These are phyloP conservation scores for Mactra quadrangularis DNA, from an alignment of 1,140 invertebrate species.

Conservation along the genomic window DNA sequence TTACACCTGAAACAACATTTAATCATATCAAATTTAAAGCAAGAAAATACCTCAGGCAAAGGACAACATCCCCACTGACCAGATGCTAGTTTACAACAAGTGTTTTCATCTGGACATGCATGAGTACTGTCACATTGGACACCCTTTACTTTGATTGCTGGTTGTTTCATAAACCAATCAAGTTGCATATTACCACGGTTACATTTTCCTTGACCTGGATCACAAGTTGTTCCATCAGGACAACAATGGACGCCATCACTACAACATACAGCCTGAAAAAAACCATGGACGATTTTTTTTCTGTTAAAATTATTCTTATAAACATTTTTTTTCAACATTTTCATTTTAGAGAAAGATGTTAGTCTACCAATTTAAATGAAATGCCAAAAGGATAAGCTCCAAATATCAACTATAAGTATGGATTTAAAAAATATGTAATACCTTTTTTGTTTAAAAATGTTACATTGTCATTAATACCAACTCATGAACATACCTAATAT, in stretches of 20 bases:
- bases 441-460: too few relatives aligned
- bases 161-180: slow-evolving; percentile 60
- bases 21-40: too few relatives aligned
- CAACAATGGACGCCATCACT: slow-evolving; percentile 70
- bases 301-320: too few relatives aligned
- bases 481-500: too few relatives aligned
- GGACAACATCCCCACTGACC: slow-evolving; percentile 80
- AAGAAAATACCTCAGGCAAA: slow-evolving; percentile 62
- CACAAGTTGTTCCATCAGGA: slow-evolving; percentile 66
- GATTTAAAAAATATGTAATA: too few relatives aligned
- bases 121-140: slow-evolving; percentile 28
- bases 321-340: too few relatives aligned
- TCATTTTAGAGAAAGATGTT: too few relatives aligned
- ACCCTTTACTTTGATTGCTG: slow-evolving; percentile 28
- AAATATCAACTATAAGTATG: too few relatives aligned
- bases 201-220: slow-evolving; percentile 63
- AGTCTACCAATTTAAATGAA: too few relatives aligned
- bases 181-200: slow-evolving; percentile 30
- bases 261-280: slow-evolving; percentile 65
- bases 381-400: too few relatives aligned
- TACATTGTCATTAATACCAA: too few relatives aligned
- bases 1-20: too few relatives aligned
- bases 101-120: slow-evolving; percentile 79
- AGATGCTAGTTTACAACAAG: slow-evolving; percentile 79
- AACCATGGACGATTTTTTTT: slow-evolving; percentile 64